Conservation (phyloP, 2,797 vertebrate genomes). For the Parauchenoglanis ngamensis region DNA sequence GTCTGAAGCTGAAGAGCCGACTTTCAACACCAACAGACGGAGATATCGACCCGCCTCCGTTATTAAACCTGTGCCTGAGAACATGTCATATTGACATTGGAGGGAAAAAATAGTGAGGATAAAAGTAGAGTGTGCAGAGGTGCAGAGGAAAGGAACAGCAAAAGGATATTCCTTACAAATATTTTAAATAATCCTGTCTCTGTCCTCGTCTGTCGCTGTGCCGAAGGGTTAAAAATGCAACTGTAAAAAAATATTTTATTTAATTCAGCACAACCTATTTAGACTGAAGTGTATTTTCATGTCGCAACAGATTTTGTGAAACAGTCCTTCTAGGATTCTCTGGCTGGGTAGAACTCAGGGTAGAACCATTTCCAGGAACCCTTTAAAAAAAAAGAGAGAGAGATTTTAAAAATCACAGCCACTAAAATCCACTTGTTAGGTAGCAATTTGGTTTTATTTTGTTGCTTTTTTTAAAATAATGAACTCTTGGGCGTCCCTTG, state of each 20-base stretch:
- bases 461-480: background rate
- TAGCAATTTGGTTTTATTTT: background rate
- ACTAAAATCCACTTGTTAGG: background rate
- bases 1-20: conserved; percentile 19
- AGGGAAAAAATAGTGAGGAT: background rate
- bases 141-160: background rate
- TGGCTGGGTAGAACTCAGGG: background rate
- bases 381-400: background rate
- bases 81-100: background rate
- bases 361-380: background rate
- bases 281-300: background rate
- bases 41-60: conserved; percentile 9
- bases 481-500: background rate
- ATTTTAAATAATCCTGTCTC: background rate
- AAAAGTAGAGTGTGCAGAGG: background rate
- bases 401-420: background rate
- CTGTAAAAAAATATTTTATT: background rate
- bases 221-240: background rate
- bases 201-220: background rate
- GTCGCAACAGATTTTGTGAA: background rate
- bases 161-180: background rate
- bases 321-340: background rate
- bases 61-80: conserved; percentile 4
- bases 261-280: background rate
- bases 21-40: background rate